These are phyloP conservation scores for Hypotaenidia philippensis DNA, from an alignment of 2,797 vertebrate species.

Conservation along the genomic window DNA sequence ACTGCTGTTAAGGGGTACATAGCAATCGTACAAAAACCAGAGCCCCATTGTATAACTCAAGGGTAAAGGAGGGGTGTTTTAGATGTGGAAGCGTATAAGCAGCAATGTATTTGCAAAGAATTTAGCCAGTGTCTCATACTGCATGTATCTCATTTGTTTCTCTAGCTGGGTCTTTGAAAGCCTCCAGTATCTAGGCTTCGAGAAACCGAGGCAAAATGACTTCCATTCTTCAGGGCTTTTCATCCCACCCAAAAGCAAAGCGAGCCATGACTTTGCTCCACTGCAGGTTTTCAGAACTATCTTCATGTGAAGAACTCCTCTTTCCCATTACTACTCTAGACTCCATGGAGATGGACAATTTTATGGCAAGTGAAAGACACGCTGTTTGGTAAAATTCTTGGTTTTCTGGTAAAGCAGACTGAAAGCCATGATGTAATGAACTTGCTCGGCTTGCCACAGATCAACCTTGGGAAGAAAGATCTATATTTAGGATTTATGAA, in stretches of 20 bases:
- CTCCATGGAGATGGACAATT: neutral
- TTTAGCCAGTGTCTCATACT: neutral
- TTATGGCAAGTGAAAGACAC: neutral
- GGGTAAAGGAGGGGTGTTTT: neutral
- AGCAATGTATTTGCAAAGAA: neutral
- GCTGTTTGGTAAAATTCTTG: neutral
- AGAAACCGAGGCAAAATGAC: neutral
- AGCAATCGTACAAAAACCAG: neutral
- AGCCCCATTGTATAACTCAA: neutral
- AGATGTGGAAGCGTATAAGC: neutral
- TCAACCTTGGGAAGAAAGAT: neutral
- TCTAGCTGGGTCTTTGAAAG: constrained; percentile 29
- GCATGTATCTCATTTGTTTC: neutral
- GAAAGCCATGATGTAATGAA: neutral
- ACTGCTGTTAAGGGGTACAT: neutral
- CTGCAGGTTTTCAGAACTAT: neutral
- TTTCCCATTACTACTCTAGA: neutral
- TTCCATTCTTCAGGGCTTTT: neutral
- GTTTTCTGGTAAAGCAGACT: neutral
- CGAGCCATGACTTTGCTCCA: neutral
- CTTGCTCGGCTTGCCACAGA: neutral
- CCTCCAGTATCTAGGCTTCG: neutral
- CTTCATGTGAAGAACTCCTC: constrained; percentile 7
- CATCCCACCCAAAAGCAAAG: neutral
- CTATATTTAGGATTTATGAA: neutral